Evolutionary conservation across 37 sponge, comb jelly and placozoan species (phyloP), one percentile per base, ranked within the genome.

Genomic region (Aplysina aerophoba): DNA sequence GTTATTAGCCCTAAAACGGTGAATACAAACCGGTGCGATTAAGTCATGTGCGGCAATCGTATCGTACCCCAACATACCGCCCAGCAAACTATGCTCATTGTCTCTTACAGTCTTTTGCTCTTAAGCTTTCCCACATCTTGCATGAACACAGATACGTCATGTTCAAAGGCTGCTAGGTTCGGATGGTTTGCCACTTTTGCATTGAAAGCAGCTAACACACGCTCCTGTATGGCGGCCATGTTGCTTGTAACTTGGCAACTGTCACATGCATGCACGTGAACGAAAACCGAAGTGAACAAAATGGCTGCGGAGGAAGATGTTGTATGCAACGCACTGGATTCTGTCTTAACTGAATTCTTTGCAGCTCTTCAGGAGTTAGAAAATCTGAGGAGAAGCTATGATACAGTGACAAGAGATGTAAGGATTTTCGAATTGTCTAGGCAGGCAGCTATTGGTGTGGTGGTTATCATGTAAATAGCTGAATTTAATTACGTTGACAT

Each of bases 341-440:
- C 30, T 5, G 80, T 86, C 6, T 54, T 88, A 16, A n/a, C 86
- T 71, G 84, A 86, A 39, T 20, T 89, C 16, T 89, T 92, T 78
- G 63, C 21, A 60, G 59, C 80, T 63, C 55, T 92, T n/a, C 30
- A 86, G 44, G 68, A 80, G 71, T 87, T 92, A 15, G 86, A 82
- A 20, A 58, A 44, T 0, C 89, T 89, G 30, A 86, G 92, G 20
- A 68, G 38, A 55, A 83, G 59, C 50, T 89, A 86, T 72, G 39
- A 33, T 27, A 22, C 37, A 3, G 67, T 34, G 2, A 62, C 74
- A 0, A 83, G 82, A 17, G 90, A 92, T 59, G 92, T 89, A 33
- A 20, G 89, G 50, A 8, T 8, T 8, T 11, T 44, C n/a, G n/a
- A 44, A 44, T 44, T 3, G 50, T 44, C 8, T 8, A 44, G n/a